A percentile compares a stretch with the other conserved stretches of the same genome.
Conservation (phyloP, 30 jellyfish, hydroid and myxozoan genomes). For the Sanderia malayensis region DNA sequence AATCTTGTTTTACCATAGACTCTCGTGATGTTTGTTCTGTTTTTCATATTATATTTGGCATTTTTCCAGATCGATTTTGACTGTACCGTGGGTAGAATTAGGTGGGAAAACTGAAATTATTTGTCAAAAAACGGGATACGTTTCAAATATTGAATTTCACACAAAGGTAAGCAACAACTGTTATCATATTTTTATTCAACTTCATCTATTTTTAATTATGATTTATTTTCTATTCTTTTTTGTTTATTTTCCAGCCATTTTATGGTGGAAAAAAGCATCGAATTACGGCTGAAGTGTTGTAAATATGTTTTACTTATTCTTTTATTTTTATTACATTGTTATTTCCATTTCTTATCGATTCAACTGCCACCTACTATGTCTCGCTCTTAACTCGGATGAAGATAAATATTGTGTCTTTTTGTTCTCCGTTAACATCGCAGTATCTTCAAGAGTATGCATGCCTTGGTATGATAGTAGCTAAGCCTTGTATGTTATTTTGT, state of each 20-base stretch:
- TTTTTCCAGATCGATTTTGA: constrained; percentile 86
- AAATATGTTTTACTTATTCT: constrained; percentile 20
- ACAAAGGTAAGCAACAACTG: constrained; percentile 79
- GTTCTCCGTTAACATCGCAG: not conserved
- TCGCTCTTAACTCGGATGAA: not conserved
- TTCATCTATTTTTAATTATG: not conserved
- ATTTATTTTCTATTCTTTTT: not conserved
- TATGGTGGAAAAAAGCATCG: constrained; percentile 97
- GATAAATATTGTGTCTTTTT: not conserved
- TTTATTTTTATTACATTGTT: too few relatives aligned
- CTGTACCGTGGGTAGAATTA: constrained; percentile 99
- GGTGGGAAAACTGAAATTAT: constrained; percentile 95
- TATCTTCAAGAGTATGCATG: too few relatives aligned
- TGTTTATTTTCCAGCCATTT: constrained; percentile 71
- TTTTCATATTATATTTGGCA: too few relatives aligned
- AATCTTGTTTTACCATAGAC: too few relatives aligned
- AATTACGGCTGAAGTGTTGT: constrained; percentile 92
- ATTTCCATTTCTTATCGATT: not conserved
- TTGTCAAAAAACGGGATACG: constrained; percentile 90
- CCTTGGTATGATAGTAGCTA: too few relatives aligned
- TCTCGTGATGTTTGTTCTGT: too few relatives aligned
- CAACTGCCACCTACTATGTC: not conserved
- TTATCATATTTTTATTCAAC: not conserved
- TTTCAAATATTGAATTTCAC: constrained; percentile 73
- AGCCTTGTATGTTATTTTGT: not conserved